Conservation (phyloP, 1,140 invertebrate species). For the Pinna nobilis region DNA sequence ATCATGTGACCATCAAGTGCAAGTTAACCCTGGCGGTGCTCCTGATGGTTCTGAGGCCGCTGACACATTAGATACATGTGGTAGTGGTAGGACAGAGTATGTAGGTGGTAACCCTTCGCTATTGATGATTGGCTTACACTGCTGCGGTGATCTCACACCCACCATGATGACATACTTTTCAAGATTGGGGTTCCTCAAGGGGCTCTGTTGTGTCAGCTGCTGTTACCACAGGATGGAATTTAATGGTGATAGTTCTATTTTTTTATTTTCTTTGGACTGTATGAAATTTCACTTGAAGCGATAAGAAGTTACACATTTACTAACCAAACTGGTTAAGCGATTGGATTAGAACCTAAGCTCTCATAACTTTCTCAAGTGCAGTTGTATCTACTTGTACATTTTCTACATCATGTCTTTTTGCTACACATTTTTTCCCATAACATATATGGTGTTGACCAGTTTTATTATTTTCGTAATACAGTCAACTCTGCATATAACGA, state of each 20-base stretch:
- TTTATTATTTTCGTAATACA: too few relatives aligned
- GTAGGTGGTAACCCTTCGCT: neutral
- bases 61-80: neutral
- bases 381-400: neutral
- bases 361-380: too few relatives aligned
- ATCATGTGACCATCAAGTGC: too few relatives aligned
- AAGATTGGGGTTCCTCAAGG: conserved; percentile 41
- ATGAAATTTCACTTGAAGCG: neutral
- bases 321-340: too few relatives aligned
- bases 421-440: too few relatives aligned
- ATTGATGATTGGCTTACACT: conserved; percentile 72
- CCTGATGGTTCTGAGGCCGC: neutral
- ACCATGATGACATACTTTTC: conserved; percentile 63
- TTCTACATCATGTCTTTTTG: neutral
- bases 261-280: neutral
- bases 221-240: conserved; percentile 71
- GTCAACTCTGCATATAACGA: too few relatives aligned
- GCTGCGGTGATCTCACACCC: conserved; percentile 72
- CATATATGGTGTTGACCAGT: too few relatives aligned
- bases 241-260: conserved; percentile 39
- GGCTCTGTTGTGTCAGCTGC: conserved; percentile 68
- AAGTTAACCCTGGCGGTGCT: neutral
- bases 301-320: neutral
- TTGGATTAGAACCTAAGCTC: neutral
- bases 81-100: neutral